Evolutionary conservation across 2,113 vertebrate species (phyloP).

Genomic region (Psittacula cyanocephala): DNA sequence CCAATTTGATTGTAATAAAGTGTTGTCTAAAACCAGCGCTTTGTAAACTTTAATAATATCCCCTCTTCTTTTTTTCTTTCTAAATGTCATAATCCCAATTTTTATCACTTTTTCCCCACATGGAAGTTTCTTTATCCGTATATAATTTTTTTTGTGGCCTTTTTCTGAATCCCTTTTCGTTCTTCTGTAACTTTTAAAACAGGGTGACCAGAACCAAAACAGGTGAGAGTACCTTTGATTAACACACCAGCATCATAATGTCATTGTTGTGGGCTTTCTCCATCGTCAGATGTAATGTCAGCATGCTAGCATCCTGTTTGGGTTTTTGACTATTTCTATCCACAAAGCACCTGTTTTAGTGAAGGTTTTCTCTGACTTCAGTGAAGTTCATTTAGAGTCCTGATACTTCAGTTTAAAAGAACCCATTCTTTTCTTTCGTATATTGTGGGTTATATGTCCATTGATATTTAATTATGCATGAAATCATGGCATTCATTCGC

Average conservation of each 20-base stretch:
- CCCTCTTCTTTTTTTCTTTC: neutral
- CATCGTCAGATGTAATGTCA: neutral
- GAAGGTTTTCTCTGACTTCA: neutral
- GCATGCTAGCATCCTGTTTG: neutral
- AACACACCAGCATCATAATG: neutral
- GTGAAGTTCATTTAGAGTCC: neutral
- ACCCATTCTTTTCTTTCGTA: neutral
- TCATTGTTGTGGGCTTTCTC: neutral
- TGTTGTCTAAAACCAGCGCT: neutral
- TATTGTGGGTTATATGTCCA: neutral
- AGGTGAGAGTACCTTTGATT: neutral
- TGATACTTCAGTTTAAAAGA: neutral
- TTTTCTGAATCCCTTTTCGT: constrained; percentile 13
- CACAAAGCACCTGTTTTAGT: neutral
- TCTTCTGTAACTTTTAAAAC: constrained; percentile 35
- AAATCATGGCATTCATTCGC: neutral
- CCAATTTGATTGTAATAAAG: neutral
- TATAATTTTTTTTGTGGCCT: neutral
- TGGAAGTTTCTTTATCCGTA: neutral
- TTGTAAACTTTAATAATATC: neutral
- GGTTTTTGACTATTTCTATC: neutral
- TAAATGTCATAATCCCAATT: neutral
- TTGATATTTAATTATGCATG: neutral
- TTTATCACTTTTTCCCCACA: neutral
- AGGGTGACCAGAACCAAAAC: neutral